Evolutionary conservation across 2,888 invertebrate genomes (phyloP).

Genomic region (Cecidostiba fungosa): DNA sequence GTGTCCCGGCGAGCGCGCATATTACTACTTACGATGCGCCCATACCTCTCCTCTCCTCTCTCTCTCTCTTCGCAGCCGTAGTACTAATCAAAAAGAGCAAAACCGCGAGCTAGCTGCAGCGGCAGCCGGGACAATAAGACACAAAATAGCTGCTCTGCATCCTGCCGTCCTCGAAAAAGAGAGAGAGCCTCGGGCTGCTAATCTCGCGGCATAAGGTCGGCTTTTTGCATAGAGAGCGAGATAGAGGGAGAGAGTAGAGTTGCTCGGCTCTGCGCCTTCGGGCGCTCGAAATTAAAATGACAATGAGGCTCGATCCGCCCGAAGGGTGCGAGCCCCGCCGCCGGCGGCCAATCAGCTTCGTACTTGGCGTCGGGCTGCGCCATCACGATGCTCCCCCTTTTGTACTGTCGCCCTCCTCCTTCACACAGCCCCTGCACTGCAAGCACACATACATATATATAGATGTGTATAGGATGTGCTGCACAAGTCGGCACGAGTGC

Average conservation of each 20-base stretch:
- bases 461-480: neutral
- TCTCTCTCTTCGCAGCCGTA: neutral
- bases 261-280: conserved; percentile 49
- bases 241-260: neutral
- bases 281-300: conserved; percentile 79
- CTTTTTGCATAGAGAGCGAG: conserved; percentile 17
- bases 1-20: neutral
- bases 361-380: conserved; percentile 71
- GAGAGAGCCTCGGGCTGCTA: conserved; percentile 34
- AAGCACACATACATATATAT: neutral
- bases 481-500: neutral
- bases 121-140: neutral
- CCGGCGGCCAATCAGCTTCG: conserved; percentile 76
- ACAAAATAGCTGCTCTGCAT: neutral
- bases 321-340: conserved; percentile 66
- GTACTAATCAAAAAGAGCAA: conserved; percentile 2
- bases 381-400: conserved; percentile 71
- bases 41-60: neutral
- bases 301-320: conserved; percentile 72
- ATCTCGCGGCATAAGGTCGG: conserved; percentile 50
- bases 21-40: neutral
- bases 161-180: conserved; percentile 1
- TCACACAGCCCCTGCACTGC: neutral
- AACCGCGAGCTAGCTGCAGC: neutral
- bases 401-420: conserved; percentile 42